A percentile compares a stretch with the other conserved stretches of the same genome.
Evolutionary conservation across 2,888 invertebrate species (phyloP).

Genomic region (Kryphioiulus occultus): DNA sequence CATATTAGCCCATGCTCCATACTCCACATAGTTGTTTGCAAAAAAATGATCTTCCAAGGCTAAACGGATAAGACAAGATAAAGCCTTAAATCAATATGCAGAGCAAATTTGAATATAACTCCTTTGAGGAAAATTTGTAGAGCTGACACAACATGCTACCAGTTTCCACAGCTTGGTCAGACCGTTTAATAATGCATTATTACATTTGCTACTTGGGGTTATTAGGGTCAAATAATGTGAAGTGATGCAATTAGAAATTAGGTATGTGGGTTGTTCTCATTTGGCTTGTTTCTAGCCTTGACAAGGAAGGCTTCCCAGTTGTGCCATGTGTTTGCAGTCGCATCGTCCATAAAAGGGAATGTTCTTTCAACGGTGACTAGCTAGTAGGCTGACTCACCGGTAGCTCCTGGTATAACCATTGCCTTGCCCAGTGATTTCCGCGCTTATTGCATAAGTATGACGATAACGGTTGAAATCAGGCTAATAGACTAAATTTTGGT

Average conservation of each 20-base stretch:
- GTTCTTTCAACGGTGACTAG: slow-evolving; percentile 1
- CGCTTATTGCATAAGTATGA: not conserved
- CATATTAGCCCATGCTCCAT: not conserved
- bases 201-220: not conserved
- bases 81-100: not conserved
- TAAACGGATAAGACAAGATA: not conserved
- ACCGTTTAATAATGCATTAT: not conserved
- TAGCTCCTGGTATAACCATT: not conserved
- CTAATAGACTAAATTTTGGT: no score
- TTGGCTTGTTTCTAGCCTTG: not conserved
- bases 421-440: not conserved
- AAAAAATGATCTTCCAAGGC: not conserved
- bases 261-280: slow-evolving; percentile 21
- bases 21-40: slow-evolving; percentile 8
- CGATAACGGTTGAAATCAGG: not conserved
- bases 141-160: not conserved
- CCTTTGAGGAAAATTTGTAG: not conserved
- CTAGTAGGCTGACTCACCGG: not conserved
- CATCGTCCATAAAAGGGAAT: slow-evolving; percentile 22
- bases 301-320: slow-evolving; percentile 2
- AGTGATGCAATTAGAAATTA: slow-evolving; percentile 14
- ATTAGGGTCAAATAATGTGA: not conserved
- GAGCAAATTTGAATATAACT: not conserved
- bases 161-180: not conserved
- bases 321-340: not conserved